These are phyloP conservation scores for Drosophila guanche DNA, from an alignment of 1,140 invertebrate species.

Conservation along the genomic window DNA sequence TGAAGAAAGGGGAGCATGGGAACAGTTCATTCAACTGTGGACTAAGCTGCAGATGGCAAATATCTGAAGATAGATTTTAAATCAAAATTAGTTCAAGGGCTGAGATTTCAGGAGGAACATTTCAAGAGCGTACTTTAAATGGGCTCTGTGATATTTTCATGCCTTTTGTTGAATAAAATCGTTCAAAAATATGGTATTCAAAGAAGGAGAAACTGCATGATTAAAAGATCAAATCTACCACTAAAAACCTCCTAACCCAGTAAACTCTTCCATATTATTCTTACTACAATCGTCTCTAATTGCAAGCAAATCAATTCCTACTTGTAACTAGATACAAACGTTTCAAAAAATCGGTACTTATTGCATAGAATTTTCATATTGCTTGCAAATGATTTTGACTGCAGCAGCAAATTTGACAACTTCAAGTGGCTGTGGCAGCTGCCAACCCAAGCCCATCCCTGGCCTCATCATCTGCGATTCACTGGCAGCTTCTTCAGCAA, in stretches of 20 bases:
- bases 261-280: background rate
- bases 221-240: background rate
- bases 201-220: background rate
- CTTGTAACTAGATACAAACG: constrained; percentile 17
- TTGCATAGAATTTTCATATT: constrained; percentile 67
- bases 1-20: constrained; percentile 21
- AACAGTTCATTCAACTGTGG: constrained; percentile 63
- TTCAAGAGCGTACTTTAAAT: no score
- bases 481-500: constrained; percentile 62
- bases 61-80: background rate
- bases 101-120: no score
- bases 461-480: constrained; percentile 50
- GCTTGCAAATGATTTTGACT: constrained; percentile 69
- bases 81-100: background rate
- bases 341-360: constrained; percentile 16
- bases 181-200: background rate
- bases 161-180: background rate
- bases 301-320: background rate
- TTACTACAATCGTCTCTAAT: background rate
- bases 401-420: constrained; percentile 68
- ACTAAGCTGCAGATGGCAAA: background rate
- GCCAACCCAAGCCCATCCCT: constrained; percentile 8
- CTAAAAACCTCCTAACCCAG: background rate
- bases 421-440: constrained; percentile 75
- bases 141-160: no score